Conservation (phyloP, 1,140 invertebrate species). For the Cherax destructor region DNA sequence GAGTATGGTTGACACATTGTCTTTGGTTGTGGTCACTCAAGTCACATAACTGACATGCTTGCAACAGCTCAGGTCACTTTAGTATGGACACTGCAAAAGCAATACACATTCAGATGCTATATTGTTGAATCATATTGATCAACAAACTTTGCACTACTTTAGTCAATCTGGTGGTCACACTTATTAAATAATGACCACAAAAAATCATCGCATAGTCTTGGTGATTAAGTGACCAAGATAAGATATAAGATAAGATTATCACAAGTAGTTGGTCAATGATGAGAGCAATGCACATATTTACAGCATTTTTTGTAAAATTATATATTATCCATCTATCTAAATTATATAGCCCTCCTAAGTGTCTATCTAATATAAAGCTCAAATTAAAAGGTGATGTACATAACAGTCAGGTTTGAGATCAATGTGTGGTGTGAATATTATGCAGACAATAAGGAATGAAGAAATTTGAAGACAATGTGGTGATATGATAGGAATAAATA, state of each 20-base stretch:
- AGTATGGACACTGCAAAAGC: too few relatives aligned
- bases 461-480: too few relatives aligned
- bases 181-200: background rate
- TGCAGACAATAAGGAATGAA: too few relatives aligned
- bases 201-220: background rate
- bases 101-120: too few relatives aligned
- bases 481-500: background rate
- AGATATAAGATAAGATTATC: background rate
- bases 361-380: background rate
- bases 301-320: background rate
- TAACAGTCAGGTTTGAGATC: too few relatives aligned
- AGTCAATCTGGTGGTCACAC: background rate
- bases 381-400: too few relatives aligned
- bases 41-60: too few relatives aligned
- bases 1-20: too few relatives aligned
- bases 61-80: too few relatives aligned
- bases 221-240: conserved; percentile 6
- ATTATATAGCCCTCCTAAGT: background rate
- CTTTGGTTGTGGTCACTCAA: too few relatives aligned
- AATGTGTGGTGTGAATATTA: too few relatives aligned
- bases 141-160: background rate
- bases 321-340: background rate
- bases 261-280: background rate
- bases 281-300: background rate
- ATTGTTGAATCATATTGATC: too few relatives aligned